Evolutionary conservation across 2,888 invertebrate genomes (phyloP).

Genomic region (Dolichopus griseipennis): DNA sequence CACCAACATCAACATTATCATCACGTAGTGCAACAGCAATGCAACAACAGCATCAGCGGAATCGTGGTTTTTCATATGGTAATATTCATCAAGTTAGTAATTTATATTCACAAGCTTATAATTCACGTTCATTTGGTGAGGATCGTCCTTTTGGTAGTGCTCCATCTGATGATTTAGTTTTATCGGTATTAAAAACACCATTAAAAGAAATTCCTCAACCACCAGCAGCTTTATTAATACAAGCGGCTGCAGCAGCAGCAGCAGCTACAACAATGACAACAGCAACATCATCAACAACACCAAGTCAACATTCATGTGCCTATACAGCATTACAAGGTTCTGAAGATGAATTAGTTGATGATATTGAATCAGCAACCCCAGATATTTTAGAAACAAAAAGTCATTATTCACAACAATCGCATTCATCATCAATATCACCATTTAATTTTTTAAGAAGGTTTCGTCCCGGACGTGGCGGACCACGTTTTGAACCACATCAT

Average conservation of each 20-base stretch:
- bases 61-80: conserved; percentile 30
- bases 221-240: conserved; percentile 7
- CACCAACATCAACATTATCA: conserved; percentile 11
- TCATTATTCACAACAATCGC: neutral
- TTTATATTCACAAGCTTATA: conserved; percentile 24
- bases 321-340: conserved; percentile 27
- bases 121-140: conserved; percentile 26
- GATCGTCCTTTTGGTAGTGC: conserved; percentile 25
- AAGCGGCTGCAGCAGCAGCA: conserved; percentile 13
- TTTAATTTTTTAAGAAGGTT: conserved; percentile 49
- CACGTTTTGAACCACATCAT: conserved; percentile 50
- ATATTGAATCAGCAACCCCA: conserved; percentile 27
- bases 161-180: conserved; percentile 47
- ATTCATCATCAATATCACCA: conserved; percentile 26
- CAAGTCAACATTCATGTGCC: conserved; percentile 24
- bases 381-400: neutral
- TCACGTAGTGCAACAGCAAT: conserved; percentile 15
- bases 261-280: conserved; percentile 15
- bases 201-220: conserved; percentile 30
- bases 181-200: conserved; percentile 53
- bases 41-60: conserved; percentile 18
- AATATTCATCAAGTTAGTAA: conserved; percentile 32
- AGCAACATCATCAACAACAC: conserved; percentile 19
- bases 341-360: conserved; percentile 32
- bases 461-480: conserved; percentile 36